Evolutionary conservation across 2,797 vertebrate species (phyloP).

Genomic region (Labroides dimidiatus): DNA sequence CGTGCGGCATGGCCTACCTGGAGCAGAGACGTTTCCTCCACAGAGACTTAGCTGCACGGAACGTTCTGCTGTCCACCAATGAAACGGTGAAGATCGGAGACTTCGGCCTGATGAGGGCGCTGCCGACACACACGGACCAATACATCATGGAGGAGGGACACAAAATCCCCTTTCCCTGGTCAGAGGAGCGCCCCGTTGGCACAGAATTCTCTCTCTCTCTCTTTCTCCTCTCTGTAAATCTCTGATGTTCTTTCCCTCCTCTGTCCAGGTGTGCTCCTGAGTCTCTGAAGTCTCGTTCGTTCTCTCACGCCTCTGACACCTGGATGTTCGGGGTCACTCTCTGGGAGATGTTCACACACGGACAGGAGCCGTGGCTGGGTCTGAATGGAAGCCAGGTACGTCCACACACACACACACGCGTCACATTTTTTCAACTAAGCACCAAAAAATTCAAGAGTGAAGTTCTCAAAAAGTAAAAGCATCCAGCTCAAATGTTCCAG

Average conservation of each 20-base stretch:
- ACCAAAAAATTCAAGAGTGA: no score
- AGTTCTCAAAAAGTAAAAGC: no score
- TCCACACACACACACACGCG: no score
- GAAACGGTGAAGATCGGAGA: conserved; percentile 97
- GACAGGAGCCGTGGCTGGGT: conserved; percentile 97
- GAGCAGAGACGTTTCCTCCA: conserved; percentile 97
- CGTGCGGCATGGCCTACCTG: conserved; percentile 96
- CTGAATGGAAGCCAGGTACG: conserved; percentile 96
- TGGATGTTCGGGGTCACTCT: conserved; percentile 99
- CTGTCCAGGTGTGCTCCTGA: conserved; percentile 94
- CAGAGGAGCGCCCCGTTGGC: conserved; percentile 10
- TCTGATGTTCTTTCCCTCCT: not conserved
- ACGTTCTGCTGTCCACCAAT: conserved; percentile 93
- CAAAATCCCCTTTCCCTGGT: conserved; percentile 99
- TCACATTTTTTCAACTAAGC: no score
- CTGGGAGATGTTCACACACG: conserved; percentile 99
- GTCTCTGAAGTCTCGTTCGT: conserved; percentile 95
- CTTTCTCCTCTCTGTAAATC: no score
- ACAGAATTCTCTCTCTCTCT: not conserved
- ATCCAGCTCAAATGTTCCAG: no score
- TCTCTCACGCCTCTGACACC: conserved; percentile 97
- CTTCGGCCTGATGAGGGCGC: conserved; percentile 96
- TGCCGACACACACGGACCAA: conserved; percentile 95
- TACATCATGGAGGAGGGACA: conserved; percentile 99
- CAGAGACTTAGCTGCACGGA: conserved; percentile 94